Conservation (phyloP, 2,797 vertebrate genomes). For the Characodon lateralis region DNA sequence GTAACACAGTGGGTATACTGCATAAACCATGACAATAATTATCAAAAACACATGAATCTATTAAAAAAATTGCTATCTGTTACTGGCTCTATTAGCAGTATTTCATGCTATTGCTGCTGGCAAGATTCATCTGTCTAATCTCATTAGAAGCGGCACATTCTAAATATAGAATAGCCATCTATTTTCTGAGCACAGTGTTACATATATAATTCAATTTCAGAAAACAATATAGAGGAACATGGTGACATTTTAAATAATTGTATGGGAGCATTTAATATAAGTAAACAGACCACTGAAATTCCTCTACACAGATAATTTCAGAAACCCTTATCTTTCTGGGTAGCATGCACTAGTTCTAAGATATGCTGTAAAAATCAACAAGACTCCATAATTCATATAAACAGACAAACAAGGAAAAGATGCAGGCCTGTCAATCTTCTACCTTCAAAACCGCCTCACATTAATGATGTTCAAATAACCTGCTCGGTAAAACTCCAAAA, state of each 20-base stretch:
- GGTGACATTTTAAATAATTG: slow-evolving; percentile 19
- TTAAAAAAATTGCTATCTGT: slow-evolving; percentile 2
- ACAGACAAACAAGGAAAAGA: slow-evolving; percentile 1
- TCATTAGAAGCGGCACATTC: slow-evolving; percentile 17
- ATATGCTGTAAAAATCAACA: neutral
- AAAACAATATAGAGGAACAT: slow-evolving; percentile 16
- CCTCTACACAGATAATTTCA: slow-evolving; percentile 7
- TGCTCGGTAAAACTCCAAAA: slow-evolving; percentile 12
- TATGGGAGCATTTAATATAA: slow-evolving; percentile 29
- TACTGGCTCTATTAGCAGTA: slow-evolving; percentile 5
- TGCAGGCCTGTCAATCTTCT: slow-evolving; percentile 5
- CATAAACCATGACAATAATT: neutral
- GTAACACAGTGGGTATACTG: slow-evolving; percentile 6
- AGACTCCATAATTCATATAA: neutral
- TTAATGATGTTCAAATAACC: slow-evolving; percentile 20
- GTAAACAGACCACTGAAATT: slow-evolving; percentile 6
- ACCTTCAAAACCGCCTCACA: slow-evolving; percentile 3
- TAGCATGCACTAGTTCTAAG: neutral
- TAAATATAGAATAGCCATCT: slow-evolving; percentile 14
- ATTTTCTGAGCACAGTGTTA: slow-evolving; percentile 1
- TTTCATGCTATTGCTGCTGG: slow-evolving; percentile 11
- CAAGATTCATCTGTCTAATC: slow-evolving; percentile 26
- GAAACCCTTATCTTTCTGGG: neutral
- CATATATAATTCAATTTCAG: slow-evolving; percentile 19
- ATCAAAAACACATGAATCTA: slow-evolving; percentile 2